phyloP scores from a whole-genome alignment of 2,113 vertebrate species.

The Phaetusa simplex region DNA sequence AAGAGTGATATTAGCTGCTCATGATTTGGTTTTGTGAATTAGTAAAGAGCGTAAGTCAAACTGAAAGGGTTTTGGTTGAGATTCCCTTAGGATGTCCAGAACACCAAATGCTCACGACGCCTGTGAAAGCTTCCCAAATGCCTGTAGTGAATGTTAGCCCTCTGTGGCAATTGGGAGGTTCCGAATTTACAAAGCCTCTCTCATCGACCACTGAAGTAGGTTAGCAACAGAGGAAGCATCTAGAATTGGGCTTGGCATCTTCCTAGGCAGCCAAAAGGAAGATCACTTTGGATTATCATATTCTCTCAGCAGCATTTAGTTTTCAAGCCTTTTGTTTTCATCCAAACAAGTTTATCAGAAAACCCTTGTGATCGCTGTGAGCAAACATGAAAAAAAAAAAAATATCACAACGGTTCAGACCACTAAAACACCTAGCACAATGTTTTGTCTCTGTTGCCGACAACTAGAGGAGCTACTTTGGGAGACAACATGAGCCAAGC shows the following conservation, averaged over 20 bases:
- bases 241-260: neutral
- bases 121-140: neutral
- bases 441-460: neutral
- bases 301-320: neutral
- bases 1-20: neutral
- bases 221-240: neutral
- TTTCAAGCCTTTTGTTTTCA: neutral
- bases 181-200: neutral
- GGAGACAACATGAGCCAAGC: neutral
- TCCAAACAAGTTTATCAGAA: neutral
- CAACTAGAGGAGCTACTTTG: neutral
- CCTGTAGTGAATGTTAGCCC: neutral
- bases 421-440: neutral
- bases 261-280: neutral
- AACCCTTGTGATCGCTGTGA: neutral
- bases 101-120: neutral
- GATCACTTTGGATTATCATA: neutral
- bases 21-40: neutral
- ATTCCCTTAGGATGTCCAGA: neutral
- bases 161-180: neutral
- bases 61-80: neutral
- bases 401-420: neutral
- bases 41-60: neutral
- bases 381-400: neutral
- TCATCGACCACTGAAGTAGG: accelerated